These are phyloP conservation scores for Spodoptera littoralis DNA, from an alignment of 2,888 invertebrate genomes.

Conservation along the genomic window DNA sequence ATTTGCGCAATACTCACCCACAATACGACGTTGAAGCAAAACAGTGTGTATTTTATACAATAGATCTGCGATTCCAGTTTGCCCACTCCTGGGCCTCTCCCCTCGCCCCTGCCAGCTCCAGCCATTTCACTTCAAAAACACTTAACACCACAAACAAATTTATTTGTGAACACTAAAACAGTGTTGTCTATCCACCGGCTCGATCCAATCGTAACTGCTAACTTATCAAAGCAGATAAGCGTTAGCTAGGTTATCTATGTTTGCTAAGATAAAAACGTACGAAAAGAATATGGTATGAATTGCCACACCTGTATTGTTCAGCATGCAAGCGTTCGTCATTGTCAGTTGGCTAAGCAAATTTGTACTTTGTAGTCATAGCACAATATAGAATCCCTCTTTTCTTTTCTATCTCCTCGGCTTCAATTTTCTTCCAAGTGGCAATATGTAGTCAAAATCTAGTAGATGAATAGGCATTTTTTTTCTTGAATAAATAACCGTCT, in stretches of 20 bases:
- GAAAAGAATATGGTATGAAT: slow-evolving; percentile 74
- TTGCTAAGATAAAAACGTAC: slow-evolving; percentile 81
- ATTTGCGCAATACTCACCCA: slow-evolving; percentile 90
- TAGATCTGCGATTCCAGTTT: slow-evolving; percentile 93
- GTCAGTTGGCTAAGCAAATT: slow-evolving; percentile 37
- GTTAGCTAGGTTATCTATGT: slow-evolving; percentile 84
- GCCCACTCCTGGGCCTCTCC: slow-evolving; percentile 85
- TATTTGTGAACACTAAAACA: slow-evolving; percentile 52
- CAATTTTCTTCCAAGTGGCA: slow-evolving; percentile 44
- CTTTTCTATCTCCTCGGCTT: slow-evolving; percentile 38
- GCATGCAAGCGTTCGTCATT: slow-evolving; percentile 42
- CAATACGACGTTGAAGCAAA: slow-evolving; percentile 93
- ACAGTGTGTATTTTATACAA: slow-evolving; percentile 94
- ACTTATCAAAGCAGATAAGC: slow-evolving; percentile 76
- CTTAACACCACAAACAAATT: slow-evolving; percentile 59
- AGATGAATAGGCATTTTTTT: slow-evolving; percentile 55
- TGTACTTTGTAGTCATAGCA: slow-evolving; percentile 35
- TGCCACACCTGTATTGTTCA: slow-evolving; percentile 81
- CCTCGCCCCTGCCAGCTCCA: slow-evolving; percentile 86
- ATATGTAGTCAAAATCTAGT: slow-evolving; percentile 50
- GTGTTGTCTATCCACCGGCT: slow-evolving; percentile 68
- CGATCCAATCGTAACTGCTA: slow-evolving; percentile 75
- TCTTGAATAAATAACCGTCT: slow-evolving; percentile 57
- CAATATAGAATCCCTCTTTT: slow-evolving; percentile 15
- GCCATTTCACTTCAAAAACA: slow-evolving; percentile 83